A percentile compares a stretch with the other conserved stretches of the same genome.
phyloP scores from a whole-genome alignment of 2,113 vertebrate species.

The Tympanuchus pallidicinctus region DNA sequence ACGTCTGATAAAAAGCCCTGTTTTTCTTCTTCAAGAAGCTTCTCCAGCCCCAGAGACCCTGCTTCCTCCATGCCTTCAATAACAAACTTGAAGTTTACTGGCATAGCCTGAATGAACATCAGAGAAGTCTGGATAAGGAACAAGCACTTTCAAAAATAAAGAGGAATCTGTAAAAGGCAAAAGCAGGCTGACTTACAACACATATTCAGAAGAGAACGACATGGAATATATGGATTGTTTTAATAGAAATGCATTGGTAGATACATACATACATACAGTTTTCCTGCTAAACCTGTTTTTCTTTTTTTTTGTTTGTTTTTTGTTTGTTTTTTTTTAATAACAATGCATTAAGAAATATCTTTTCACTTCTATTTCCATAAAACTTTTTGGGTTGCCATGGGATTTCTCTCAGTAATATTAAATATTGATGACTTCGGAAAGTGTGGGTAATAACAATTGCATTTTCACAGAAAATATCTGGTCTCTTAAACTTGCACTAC shows the following conservation, averaged over 20 bases:
- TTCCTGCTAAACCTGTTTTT: background rate
- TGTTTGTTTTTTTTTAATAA: background rate
- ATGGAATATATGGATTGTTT: background rate
- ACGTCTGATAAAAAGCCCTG: slow-evolving; percentile 77
- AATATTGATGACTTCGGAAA: background rate
- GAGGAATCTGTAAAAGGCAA: background rate
- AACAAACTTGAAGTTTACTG: slow-evolving; percentile 83
- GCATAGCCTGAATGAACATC: slow-evolving; percentile 68
- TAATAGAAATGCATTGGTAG: background rate
- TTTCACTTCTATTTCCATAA: background rate
- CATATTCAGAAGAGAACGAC: background rate
- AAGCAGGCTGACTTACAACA: background rate
- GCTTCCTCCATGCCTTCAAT: slow-evolving; percentile 85
- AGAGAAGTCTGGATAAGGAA: background rate
- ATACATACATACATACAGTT: accelerated
- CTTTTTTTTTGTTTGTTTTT: background rate
- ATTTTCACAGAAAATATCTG: background rate
- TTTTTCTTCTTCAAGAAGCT: slow-evolving; percentile 65
- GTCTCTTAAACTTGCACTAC: background rate
- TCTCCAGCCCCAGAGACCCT: slow-evolving; percentile 78
- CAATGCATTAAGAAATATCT: background rate
- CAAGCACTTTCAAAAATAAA: background rate
- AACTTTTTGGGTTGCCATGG: background rate
- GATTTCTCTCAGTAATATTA: background rate
- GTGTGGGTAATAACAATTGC: background rate